Base-by-base conservation (phyloP, 1,140 invertebrate genomes). In the Zaprionus ornatus region DNA sequence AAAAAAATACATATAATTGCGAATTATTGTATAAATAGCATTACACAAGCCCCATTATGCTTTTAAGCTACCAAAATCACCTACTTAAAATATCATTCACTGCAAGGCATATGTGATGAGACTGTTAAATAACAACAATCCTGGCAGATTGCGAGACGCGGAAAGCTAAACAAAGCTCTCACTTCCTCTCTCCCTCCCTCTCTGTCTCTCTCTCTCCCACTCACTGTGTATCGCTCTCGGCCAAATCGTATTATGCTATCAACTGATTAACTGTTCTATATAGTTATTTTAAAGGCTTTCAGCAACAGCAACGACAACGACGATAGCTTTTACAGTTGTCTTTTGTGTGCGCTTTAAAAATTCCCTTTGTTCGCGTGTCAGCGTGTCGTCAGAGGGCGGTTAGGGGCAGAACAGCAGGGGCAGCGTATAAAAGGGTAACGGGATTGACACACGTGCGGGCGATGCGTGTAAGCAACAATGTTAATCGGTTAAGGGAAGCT, bases 381-480 rank as follows among this genome's bases (percentile, higher is more conserved):
- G 52, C 23, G 35, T 45, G 40, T 45, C 40, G 40, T 17, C 40
- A 45, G 40, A 17, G 40, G 40, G 40, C 7, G n/a, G 40, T 45
- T 17, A 45, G 40, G 40, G 29, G 19, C 10, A 29, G 10, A 21
- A 7, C 27, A 37, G 10, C n/a, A 2, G 13, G 9, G 45, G 45
- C 50, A 32, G 29, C 29, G 29, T 9, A 32, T 32, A 23, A 55
- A 55, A 4, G 55, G 27, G 3, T 35, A 25, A 15, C 17, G 10
- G 21, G 29, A 17, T 7, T 7, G 40, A 45, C 15, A 21, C 50
- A 48, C 52, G 40, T 52, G 52, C 45, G 52, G 55, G 40, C 60
- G 15, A 4, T 62, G 35, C 25, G 54, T 72, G 69, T 65, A 37
- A 56, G 68, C 68, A 64, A 52, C 54, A 57, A 65, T 66, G 62